Evolutionary conservation across 2,888 invertebrate species (phyloP), one percentile per base, ranked within the genome.

Genomic region (Eumerus sabulonum): DNA sequence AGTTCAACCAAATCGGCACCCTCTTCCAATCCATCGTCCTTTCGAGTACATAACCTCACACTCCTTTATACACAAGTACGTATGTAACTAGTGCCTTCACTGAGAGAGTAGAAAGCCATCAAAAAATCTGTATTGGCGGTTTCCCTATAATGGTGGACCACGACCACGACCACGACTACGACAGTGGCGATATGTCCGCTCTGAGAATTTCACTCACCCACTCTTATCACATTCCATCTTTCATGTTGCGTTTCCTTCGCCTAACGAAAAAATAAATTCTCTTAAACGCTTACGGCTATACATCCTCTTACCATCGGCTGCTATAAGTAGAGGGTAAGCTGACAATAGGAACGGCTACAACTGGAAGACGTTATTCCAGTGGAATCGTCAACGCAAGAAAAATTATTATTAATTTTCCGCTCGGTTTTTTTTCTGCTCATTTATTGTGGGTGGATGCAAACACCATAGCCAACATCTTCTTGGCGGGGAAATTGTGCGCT

Each of bases 81-180:
- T 57, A 44, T 19, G 56, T 42, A 59, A 38, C 63, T 71, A 38
- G 64, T 53, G 57, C 64, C 56, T 63, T 62, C 36, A 53, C 35
- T 13, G 9, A 50, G 36, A 50, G 44, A 27, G 44, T 19, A 27
- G 18, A 12, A 18, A n/a, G 9, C 1, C n/a, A 40, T 11, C 38
- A 35, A 12, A 35, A 1, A 54, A 42, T 50, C 12, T 51, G 64
- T 57, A 81, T 84, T 83, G 82, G 82, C 71, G 84, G 84, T 84
- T 83, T 76, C 77, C 82, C 82, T 79, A 71, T 66, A 76, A 79
- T 81, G 83, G 83, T 82, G 59, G 68, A 83, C 82, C 82, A 74
- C 81, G 79, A 82, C 72, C 36, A 11, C 36, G 7, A 81, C 82
- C 83, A 81, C 82, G 82, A 59, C 72, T 62, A 70, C 77, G 82